phyloP scores from a whole-genome alignment of 2,797 vertebrate species.

The Emydoidea blandingii region DNA sequence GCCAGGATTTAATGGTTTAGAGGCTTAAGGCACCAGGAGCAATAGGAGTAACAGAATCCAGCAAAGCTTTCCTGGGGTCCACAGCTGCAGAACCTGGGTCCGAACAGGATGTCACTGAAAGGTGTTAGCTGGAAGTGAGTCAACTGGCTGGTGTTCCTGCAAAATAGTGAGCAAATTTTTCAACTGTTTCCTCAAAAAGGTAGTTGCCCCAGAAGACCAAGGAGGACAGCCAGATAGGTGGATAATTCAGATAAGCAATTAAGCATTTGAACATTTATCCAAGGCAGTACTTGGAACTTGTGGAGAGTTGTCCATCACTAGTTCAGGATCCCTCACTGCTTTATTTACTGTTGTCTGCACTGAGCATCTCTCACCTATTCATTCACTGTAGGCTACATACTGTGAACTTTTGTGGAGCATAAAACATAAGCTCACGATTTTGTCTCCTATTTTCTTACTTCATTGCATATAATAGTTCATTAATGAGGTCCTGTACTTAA shows the following conservation, averaged over 20 bases:
- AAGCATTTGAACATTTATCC: not conserved
- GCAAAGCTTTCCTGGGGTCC: not conserved
- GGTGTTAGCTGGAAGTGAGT: not conserved
- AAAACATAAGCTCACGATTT: not conserved
- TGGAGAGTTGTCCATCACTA: not conserved
- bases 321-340: not conserved
- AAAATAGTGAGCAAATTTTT: not conserved
- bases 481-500: not conserved
- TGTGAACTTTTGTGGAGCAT: not conserved
- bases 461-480: not conserved
- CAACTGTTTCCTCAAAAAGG: not conserved
- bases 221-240: not conserved
- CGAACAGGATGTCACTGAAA: not conserved
- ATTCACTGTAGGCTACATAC: not conserved
- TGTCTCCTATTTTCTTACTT: slow-evolving; percentile 6
- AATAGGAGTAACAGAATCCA: not conserved
- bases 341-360: not conserved
- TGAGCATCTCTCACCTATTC: not conserved
- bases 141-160: not conserved
- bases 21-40: not conserved
- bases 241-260: not conserved
- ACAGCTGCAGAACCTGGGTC: not conserved
- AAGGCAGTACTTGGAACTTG: not conserved
- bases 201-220: not conserved
- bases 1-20: not conserved